These are phyloP conservation scores for Prolemur simus DNA, from an alignment of 2,113 vertebrate species.

Conservation along the genomic window DNA sequence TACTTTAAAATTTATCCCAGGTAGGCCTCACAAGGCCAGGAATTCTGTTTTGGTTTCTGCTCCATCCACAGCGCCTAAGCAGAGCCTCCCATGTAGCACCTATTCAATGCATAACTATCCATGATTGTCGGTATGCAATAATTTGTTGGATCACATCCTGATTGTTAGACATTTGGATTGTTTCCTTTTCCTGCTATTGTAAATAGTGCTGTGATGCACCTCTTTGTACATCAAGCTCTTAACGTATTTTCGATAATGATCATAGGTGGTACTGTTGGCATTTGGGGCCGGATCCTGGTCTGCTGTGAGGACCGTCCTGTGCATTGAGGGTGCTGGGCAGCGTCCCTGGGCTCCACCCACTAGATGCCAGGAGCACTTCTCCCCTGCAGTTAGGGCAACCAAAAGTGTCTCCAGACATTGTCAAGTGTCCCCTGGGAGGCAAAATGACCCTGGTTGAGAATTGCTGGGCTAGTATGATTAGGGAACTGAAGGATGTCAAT, in stretches of 20 bases:
- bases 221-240: neutral
- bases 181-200: neutral
- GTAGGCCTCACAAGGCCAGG: neutral
- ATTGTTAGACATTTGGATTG: neutral
- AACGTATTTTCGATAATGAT: neutral
- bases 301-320: neutral
- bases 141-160: neutral
- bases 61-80: neutral
- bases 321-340: neutral
- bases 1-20: neutral
- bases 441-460: neutral
- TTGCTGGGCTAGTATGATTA: neutral
- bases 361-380: neutral
- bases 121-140: neutral
- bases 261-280: neutral
- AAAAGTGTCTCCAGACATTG: neutral
- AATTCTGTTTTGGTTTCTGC: neutral
- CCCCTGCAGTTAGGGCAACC: neutral
- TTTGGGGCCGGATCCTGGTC: neutral
- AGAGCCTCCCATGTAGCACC: neutral
- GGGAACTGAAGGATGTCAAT: neutral
- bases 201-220: neutral
- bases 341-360: neutral
- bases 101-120: neutral
- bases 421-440: neutral